A percentile compares a stretch with the other conserved stretches of the same genome.
phyloP scores from a whole-genome alignment of 1,140 invertebrate species.

The Nixonia krombeini region DNA sequence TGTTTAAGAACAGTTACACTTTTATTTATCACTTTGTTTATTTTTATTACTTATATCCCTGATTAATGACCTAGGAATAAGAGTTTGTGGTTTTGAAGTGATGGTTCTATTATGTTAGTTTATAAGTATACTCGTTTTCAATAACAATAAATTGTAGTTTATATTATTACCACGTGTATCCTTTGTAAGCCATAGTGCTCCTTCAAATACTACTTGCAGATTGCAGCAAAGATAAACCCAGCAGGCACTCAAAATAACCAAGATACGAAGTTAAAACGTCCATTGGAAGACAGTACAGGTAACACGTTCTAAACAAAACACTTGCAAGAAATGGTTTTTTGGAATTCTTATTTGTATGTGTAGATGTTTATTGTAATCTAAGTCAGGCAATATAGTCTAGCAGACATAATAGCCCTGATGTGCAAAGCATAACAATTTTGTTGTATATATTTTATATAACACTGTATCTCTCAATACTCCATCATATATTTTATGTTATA shows the following conservation, averaged over 20 bases:
- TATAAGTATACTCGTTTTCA: too few relatives aligned
- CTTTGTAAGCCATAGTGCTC: constrained; percentile 18
- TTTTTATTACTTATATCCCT: too few relatives aligned
- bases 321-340: constrained; percentile 1
- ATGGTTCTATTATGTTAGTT: too few relatives aligned
- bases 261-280: constrained; percentile 76
- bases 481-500: constrained; percentile 1
- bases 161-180: neutral
- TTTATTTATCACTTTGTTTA: constrained; percentile 17
- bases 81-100: too few relatives aligned
- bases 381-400: neutral
- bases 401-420: neutral
- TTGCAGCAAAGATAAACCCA: constrained; percentile 89
- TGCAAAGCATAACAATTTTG: neutral
- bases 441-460: neutral
- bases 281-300: constrained; percentile 81
- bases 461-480: neutral
- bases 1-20: neutral
- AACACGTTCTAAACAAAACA: constrained; percentile 47
- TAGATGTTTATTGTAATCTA: neutral
- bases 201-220: constrained; percentile 73
- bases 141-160: neutral
- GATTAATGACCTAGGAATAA: too few relatives aligned
- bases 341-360: neutral
- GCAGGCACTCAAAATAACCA: constrained; percentile 73